These are phyloP conservation scores for Cathartes aura DNA, from an alignment of 2,113 vertebrate genomes.

Conservation along the genomic window DNA sequence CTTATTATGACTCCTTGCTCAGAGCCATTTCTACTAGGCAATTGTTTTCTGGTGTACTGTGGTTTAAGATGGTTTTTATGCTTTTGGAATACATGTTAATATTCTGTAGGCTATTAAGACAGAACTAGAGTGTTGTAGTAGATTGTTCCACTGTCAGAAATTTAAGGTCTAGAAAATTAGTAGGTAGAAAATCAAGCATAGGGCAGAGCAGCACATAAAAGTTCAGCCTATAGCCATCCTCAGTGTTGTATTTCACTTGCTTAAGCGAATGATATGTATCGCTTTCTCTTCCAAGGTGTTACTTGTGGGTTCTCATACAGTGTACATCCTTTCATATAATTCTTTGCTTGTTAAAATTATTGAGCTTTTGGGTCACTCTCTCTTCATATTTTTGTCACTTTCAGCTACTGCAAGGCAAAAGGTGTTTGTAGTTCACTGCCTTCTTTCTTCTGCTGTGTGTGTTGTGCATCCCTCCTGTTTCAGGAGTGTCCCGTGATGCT, in stretches of 20 bases:
- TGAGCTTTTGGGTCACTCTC: not conserved
- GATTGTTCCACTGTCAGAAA: not conserved
- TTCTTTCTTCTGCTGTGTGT: not conserved
- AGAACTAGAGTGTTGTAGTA: not conserved
- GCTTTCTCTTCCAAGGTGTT: not conserved
- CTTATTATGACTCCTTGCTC: not conserved
- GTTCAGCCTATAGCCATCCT: not conserved
- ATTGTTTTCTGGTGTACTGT: not conserved
- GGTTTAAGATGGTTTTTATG: not conserved
- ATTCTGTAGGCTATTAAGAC: not conserved
- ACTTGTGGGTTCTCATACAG: not conserved
- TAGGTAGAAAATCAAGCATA: not conserved
- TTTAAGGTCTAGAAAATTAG: not conserved
- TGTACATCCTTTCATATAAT: not conserved
- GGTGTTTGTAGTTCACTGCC: not conserved
- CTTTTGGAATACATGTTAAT: not conserved
- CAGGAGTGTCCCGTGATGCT: not conserved
- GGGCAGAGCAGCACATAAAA: not conserved
- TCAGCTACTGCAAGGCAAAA: not conserved
- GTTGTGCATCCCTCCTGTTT: not conserved
- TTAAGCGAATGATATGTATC: not conserved
- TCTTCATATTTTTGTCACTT: not conserved
- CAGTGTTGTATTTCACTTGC: not conserved
- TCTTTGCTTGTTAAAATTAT: not conserved
- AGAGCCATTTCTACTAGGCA: not conserved